Evolutionary conservation across 23 tunicate genomes (phyloP), one percentile per base, ranked within the genome.

Genomic region (Styela clava): DNA sequence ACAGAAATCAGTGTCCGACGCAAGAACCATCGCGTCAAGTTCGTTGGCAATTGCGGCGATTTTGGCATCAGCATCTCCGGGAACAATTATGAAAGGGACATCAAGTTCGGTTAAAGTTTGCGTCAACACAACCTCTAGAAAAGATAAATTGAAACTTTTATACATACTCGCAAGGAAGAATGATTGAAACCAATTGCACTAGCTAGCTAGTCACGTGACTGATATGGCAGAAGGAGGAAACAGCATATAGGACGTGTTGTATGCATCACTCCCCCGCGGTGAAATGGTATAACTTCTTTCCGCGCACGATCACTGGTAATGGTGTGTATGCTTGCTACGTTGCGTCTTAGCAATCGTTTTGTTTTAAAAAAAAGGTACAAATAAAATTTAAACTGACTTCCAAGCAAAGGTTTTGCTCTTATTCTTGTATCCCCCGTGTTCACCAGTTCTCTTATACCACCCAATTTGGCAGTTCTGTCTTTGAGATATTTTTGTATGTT

Each of bases 1-100:
- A 35, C 77, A 71, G 29, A 71, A 71, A 71, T 71, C 37, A 3
- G 77, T 71, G 77, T 71, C 77, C 16, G 16, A 19, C 7, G 77
- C 77, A 3, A 71, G 77, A 2, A 71, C 77, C 32, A 28, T 28
- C 5, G 35, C 77, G 29, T 71, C 35, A 33, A 71, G 34, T 3
- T 29, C 35, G 37, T 71, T 71, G 2, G 77, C 77, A 30, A 71
- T 71, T 3, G 77, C 77, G 16, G 77, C 77, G 29, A 32, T 22
- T 7, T 30, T 16, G 3, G 77, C 35, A 30, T 71, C 77, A 3
- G 35, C 77, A 34, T 71, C 77, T 30, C 77, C 77, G 5, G 77
- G 37, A 71, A 71, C 35, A 18, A 71, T 35, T 12, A 71, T 32
- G 35, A 28, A 71, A 22, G 77, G 77, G 5, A 71, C 77, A 16